Evolutionary conservation across 2,113 vertebrate species (phyloP).

Genomic region (Muscicapa adusta): DNA sequence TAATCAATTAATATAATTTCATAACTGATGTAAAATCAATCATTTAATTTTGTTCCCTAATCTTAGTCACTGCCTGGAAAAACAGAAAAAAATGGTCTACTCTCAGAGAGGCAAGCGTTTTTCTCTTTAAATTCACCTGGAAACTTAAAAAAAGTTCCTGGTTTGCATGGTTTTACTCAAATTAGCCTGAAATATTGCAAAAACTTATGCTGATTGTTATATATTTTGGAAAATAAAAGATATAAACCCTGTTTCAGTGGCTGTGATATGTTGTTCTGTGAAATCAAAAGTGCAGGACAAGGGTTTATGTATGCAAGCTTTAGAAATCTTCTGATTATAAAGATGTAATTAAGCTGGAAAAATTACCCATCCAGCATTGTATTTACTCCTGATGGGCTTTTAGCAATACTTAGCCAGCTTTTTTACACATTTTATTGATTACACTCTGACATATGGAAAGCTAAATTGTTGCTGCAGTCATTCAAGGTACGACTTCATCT

Average conservation of each 20-base stretch:
- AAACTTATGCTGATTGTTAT: not conserved
- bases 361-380: not conserved
- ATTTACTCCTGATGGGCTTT: not conserved
- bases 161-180: conserved; percentile 1
- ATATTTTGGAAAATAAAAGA: conserved; percentile 53
- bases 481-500: not conserved
- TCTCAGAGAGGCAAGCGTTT: not conserved
- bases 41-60: not conserved
- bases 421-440: not conserved
- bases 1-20: not conserved
- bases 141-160: not conserved
- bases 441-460: not conserved
- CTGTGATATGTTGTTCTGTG: not conserved
- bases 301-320: not conserved
- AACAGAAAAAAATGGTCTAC: not conserved
- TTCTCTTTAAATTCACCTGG: not conserved
- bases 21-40: not conserved
- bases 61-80: not conserved
- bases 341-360: not conserved
- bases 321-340: not conserved
- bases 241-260: not conserved
- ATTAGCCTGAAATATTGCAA: conserved; percentile 3
- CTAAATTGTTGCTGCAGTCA: not conserved
- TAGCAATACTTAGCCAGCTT: not conserved
- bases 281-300: not conserved